Base-by-base conservation (phyloP, 2,888 invertebrate species). In the Odontocolon sp. region DNA sequence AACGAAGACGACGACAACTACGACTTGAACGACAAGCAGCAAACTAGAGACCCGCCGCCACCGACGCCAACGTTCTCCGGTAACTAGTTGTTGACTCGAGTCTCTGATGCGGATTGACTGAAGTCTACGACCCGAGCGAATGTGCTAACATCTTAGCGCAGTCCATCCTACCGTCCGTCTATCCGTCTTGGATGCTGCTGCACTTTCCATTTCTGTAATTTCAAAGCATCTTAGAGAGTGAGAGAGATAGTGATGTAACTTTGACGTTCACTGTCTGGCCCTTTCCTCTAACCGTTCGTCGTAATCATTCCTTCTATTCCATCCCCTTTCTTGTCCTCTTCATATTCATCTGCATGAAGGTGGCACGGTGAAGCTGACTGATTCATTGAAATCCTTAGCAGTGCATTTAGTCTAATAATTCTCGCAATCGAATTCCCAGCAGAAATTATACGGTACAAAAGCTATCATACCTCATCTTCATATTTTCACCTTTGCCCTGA, bases 201-300 rank as follows among this genome's bases (percentile, higher is more conserved):
- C 81, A 86, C 86, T 85, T 86, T 86, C 85, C 84, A 84, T 87
- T 80, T 77, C 80, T 77, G 69, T 74, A 61, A 74, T 78, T 74
- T 72, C 72, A 64, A 77, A 77, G 68, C 68, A 31, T 4, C 52
- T 14, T 26, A 18, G 50, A 56, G 16, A 56, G 23, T 18, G 50
- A 26, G 50, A 28, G 45, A 76, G 40, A 63, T 23, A 23, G n/a
- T n/a, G 23, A 36, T 26, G 21, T 23, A 28, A 63, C 77, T 77
- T 72, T 77, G 77, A 68, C 63, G 57, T 63, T 70, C 66, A 6
- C 4, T 52, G n/a, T 14, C 6, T 11, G n/a, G 8, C 23, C 54
- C 18, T 36, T 42, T 47, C 21, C 61, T 59, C 33, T 38, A 42
- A 40, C 68, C 42, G 16, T 42, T 57, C 77, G 40, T 33, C 72